These are phyloP conservation scores for Hemicordylus capensis DNA, from an alignment of 2,113 vertebrate species.

Conservation along the genomic window DNA sequence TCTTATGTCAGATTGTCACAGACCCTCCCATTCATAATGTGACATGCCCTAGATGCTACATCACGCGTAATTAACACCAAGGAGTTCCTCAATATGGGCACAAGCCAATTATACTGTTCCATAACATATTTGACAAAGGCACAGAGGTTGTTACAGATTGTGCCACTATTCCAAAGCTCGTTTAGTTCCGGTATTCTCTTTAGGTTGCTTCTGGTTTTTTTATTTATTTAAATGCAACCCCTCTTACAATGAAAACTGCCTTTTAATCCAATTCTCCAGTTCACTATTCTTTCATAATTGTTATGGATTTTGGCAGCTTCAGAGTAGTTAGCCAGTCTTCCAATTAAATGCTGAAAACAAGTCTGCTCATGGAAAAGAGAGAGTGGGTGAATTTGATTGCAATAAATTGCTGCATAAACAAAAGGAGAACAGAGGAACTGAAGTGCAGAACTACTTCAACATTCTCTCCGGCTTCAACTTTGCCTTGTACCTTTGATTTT, in stretches of 20 bases:
- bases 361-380: conserved; percentile 24
- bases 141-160: neutral
- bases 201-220: neutral
- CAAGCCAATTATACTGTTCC: neutral
- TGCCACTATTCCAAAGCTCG: neutral
- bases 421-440: neutral
- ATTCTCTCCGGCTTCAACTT: neutral
- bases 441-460: neutral
- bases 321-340: conserved; percentile 31
- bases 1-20: neutral
- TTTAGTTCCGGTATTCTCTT: neutral
- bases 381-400: conserved; percentile 17
- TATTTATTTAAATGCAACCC: neutral
- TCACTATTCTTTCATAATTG: conserved; percentile 21
- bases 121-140: neutral
- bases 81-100: neutral
- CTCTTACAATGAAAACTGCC: neutral
- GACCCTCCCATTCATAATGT: neutral
- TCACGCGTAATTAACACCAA: conserved; percentile 18
- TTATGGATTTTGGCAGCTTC: conserved; percentile 43
- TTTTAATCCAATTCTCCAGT: conserved; percentile 37
- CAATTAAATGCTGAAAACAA: conserved; percentile 45
- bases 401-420: neutral
- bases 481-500: neutral
- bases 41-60: neutral